Evolutionary conservation across 2,113 vertebrate genomes (phyloP).

Genomic region (Lampris incognitus): DNA sequence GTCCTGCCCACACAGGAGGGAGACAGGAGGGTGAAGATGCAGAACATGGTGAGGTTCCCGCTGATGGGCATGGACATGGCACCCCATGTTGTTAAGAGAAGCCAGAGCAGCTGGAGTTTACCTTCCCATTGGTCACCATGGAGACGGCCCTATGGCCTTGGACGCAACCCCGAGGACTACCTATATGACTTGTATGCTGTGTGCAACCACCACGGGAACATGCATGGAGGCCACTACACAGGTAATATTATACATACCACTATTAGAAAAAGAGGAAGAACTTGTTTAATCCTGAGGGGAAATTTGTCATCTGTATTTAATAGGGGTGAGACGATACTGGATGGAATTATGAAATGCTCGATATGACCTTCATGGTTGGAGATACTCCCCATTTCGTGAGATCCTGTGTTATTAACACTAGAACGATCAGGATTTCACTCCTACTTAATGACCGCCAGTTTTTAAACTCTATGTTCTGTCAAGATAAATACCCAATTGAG

Average conservation of each 20-base stretch:
- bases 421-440: too few species aligned
- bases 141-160: conserved; percentile 93
- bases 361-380: too few species aligned
- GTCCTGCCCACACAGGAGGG: conserved; percentile 84
- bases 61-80: conserved; percentile 97
- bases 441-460: too few species aligned
- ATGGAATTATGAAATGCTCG: too few species aligned
- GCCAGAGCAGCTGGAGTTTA: conserved; percentile 98
- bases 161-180: conserved; percentile 95
- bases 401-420: too few species aligned
- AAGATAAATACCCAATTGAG: too few species aligned
- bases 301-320: too few species aligned
- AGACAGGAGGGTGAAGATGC: conserved; percentile 93
- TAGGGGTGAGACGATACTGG: too few species aligned
- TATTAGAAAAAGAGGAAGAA: too few species aligned
- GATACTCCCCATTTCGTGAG: too few species aligned
- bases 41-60: conserved; percentile 96
- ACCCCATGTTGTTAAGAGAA: conserved; percentile 96
- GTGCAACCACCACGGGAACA: conserved; percentile 98
- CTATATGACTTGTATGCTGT: conserved; percentile 98
- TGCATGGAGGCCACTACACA: conserved; percentile 98
- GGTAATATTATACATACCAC: conserved; percentile 69
- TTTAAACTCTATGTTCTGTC: too few species aligned
- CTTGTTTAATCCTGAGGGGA: too few species aligned
- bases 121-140: conserved; percentile 98